Base-by-base conservation (phyloP, 2,797 vertebrate species). In the Passerculus sandwichensis region DNA sequence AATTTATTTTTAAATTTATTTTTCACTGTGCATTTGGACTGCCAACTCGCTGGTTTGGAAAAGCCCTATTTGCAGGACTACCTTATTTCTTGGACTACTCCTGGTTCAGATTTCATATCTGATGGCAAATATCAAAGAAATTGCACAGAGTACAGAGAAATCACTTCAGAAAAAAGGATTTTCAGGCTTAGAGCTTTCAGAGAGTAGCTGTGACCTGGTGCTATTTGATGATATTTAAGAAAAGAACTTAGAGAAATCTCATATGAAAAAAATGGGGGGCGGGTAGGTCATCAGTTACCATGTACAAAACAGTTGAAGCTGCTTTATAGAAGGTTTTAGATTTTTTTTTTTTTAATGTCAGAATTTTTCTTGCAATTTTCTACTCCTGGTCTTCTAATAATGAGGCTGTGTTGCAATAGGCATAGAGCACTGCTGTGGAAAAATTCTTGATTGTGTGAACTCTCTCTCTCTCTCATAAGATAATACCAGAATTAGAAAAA, bases 401-500 rank as follows among this genome's bases (percentile, higher is more conserved):
- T 20, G 48, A 92, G 14, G 5, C 18, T 81, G 17, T 51, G 59
- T 44, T 70, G 61, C 48, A 51, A 17, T 38, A 57, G 1, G 27
- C 48, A n/a, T 51, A 70, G 67, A 81, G 22, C 11, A 17, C 11
- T 57, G 4, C 18, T 36, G 38, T 44, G 38, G 48, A 53, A 64
- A 86, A 88, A 60, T 67, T 91, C 45, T 81, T 79, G 19, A 53
- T 56, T 5, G 10, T 59, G 57, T 2, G 36, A 85, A 14, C 47
- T 56, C 59, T 36, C 56, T 81, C 53, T 81, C 50, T 45, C 29
- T 61, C 47, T 64, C 15, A 3, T 47, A 80, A 85, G 29, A 53
- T 77, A 81, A 72, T 60, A 74, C 11, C 32, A 78, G 73, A 93
- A 89, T 74, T 93, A 93, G 85, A 73, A 81, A 83, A 94, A 78